Conservation (phyloP, 1,140 invertebrate species). For the Colletes gigas region DNA sequence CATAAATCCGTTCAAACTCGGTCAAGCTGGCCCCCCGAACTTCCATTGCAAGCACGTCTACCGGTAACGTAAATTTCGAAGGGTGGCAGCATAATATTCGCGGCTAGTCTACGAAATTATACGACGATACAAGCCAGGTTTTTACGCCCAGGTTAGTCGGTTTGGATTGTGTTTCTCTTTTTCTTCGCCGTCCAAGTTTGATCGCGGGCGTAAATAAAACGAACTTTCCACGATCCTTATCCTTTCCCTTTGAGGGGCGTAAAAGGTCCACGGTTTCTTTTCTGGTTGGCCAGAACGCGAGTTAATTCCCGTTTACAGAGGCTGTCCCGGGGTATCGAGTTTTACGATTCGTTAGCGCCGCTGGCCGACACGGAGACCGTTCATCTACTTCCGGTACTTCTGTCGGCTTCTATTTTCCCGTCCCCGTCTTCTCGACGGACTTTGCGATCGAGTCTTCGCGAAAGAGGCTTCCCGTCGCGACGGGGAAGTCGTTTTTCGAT, state of each 20-base stretch:
- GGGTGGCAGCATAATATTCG: too few relatives aligned
- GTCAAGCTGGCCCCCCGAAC: background rate
- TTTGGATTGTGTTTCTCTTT: background rate
- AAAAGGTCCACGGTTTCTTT: background rate
- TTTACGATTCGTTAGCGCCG: constrained; percentile 26
- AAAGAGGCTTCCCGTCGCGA: too few relatives aligned
- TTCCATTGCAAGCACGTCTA: too few relatives aligned
- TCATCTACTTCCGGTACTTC: background rate
- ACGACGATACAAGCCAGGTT: background rate
- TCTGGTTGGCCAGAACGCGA: background rate
- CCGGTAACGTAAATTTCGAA: too few relatives aligned
- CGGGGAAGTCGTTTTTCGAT: too few relatives aligned
- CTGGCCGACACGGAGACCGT: background rate
- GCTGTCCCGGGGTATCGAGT: background rate
- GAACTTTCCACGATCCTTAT: constrained; percentile 6
- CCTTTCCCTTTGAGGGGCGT: background rate
- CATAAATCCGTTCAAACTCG: constrained; percentile 12
- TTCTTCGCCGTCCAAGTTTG: background rate
- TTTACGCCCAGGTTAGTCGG: background rate
- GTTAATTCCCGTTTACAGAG: constrained; percentile 28
- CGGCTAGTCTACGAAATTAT: too few relatives aligned
- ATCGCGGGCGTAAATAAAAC: background rate
- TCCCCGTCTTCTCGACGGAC: background rate
- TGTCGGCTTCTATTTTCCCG: background rate
- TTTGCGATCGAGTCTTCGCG: background rate